A percentile compares a stretch with the other conserved stretches of the same genome.
phyloP scores from a whole-genome alignment of 1,140 invertebrate genomes.

The Zaprionus gabonicus region DNA sequence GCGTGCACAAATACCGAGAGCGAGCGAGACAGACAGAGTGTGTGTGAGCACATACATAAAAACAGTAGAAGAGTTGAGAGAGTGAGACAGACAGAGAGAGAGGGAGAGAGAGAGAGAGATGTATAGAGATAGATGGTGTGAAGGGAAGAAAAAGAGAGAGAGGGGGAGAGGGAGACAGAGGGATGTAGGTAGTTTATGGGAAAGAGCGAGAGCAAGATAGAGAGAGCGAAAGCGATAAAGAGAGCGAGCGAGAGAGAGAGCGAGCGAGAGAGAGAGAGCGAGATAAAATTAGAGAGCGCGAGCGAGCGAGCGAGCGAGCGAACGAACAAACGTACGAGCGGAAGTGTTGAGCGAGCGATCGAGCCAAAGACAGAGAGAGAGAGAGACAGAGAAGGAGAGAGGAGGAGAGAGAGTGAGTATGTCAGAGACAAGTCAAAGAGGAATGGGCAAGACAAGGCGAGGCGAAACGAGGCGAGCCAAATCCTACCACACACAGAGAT shows the following conservation, averaged over 20 bases:
- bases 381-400: constrained; percentile 22
- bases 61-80: constrained; percentile 11
- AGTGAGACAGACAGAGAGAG: constrained; percentile 26
- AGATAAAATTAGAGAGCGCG: constrained; percentile 30
- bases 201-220: constrained; percentile 11
- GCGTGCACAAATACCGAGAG: constrained; percentile 75
- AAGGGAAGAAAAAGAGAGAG: constrained; percentile 5
- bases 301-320: constrained; percentile 35
- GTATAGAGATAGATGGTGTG: too few relatives aligned
- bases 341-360: constrained; percentile 55
- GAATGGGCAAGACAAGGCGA: constrained; percentile 52
- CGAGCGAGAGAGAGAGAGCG: constrained; percentile 14
- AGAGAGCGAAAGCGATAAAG: neutral
- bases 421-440: constrained; percentile 32
- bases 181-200: too few relatives aligned
- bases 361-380: constrained; percentile 14
- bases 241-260: constrained; percentile 19
- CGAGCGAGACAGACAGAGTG: constrained; percentile 35
- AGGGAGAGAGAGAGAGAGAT: constrained; percentile 23
- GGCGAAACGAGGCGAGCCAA: constrained; percentile 49
- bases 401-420: constrained; percentile 31
- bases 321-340: constrained; percentile 61
- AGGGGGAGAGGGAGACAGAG: constrained; percentile 22
- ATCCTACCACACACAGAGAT: neutral
- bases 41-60: constrained; percentile 38